Base-by-base conservation (phyloP, 2,797 vertebrate species). In the Crypturellus tataupa region DNA sequence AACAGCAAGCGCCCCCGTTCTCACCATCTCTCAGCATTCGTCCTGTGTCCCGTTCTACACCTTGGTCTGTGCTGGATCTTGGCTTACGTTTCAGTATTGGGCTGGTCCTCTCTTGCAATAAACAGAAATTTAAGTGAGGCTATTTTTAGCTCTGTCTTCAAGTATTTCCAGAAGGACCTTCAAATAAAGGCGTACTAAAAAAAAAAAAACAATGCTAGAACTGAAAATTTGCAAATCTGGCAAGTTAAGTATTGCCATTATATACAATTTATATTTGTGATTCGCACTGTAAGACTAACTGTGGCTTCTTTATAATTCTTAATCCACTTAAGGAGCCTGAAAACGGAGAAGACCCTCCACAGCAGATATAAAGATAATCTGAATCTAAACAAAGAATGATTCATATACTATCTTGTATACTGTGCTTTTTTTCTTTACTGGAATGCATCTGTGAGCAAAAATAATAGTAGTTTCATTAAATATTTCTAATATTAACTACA, bases 381-480 rank as follows among this genome's bases (percentile, higher is more conserved):
- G 35, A 84, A 64, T 42, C 19, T 44, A 69, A 85, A 63, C 20
- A 63, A 84, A 59, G 15, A 15, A 5, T 71, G 31, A 72, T 69
- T 87, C 13, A 40, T 58, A 29, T 20, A 23, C 23, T 78, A 23
- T 7, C 71, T 53, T 9, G 6, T 46, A 35, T 47, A 49, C 29
- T 40, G 35, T 6, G 46, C 44, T 65, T 72, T 37, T 12, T 76
- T 87, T 87, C 69, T 75, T n/a, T 56, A 27, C 31, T 65, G 40
- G 68, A 87, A 87, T 58, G 16, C 76, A 37, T 9, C 24, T 44
- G 2, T 73, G 37, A 90, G 63, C 69, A 23, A 72, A 89, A 89
- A 39, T 44, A 62, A n/a, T 18, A 68, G 39, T 3, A 56, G 16
- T 53, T 81, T 65, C 76, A n/a, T 72, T 76, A 72, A 89, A 60